phyloP scores from a whole-genome alignment of 2,888 invertebrate genomes.

The Saturnia japonica region DNA sequence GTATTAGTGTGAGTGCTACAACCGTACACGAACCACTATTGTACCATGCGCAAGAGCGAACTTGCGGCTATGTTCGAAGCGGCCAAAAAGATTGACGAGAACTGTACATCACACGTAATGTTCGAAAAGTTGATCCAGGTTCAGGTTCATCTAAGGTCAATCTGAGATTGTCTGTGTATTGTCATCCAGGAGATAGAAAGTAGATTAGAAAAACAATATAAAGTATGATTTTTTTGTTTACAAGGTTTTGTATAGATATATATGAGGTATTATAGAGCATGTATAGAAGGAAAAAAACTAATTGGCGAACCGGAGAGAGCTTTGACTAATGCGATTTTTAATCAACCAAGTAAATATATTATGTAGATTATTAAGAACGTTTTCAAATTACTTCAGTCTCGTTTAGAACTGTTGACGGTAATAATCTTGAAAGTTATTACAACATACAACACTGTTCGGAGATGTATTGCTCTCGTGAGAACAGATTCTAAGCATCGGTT shows the following conservation, averaged over 20 bases:
- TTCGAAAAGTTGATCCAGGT: not conserved
- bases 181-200: too few relatives aligned
- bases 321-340: not conserved
- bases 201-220: too few relatives aligned
- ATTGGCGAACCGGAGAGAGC: not conserved
- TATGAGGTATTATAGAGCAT: not conserved
- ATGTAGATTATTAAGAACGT: not conserved
- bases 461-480: conserved; percentile 11
- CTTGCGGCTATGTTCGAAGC: too few relatives aligned
- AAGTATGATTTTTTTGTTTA: not conserved
- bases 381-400: not conserved
- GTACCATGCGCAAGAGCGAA: too few relatives aligned
- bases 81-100: too few relatives aligned
- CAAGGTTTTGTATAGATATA: not conserved
- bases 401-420: not conserved
- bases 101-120: not conserved
- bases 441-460: conserved; percentile 2
- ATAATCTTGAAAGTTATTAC: not conserved
- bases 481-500: conserved; percentile 13
- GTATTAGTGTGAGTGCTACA: too few relatives aligned
- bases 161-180: too few relatives aligned
- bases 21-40: too few relatives aligned
- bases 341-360: not conserved
- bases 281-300: not conserved
- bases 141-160: too few relatives aligned